A percentile compares a stretch with the other conserved stretches of the same genome.
These are phyloP conservation scores for Mayetiola destructor DNA, from an alignment of 2,888 invertebrate genomes.

Conservation along the genomic window DNA sequence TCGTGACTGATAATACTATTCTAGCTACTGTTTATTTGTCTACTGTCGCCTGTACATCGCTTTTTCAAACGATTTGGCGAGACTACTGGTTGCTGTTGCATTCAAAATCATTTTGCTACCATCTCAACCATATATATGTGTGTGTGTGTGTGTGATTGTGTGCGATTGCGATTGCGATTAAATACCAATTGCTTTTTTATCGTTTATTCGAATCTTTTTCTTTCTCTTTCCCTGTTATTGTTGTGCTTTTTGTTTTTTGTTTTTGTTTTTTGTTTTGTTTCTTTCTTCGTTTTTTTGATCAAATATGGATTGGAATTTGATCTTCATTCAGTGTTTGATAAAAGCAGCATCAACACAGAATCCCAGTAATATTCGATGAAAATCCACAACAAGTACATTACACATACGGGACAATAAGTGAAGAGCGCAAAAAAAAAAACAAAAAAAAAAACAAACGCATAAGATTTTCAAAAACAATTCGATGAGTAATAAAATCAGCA, in stretches of 20 bases:
- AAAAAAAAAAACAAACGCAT: background rate
- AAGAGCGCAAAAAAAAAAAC: background rate
- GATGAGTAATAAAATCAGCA: too few species aligned
- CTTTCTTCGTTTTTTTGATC: background rate
- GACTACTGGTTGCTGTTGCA: background rate
- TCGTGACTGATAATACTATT: constrained; percentile 6
- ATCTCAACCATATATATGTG: too few species aligned
- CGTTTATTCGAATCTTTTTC: too few species aligned
- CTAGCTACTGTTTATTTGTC: constrained; percentile 9
- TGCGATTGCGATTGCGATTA: background rate
- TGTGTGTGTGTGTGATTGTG: background rate
- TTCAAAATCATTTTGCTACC: too few species aligned
- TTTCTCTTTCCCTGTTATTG: too few species aligned
- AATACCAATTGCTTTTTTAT: constrained; percentile 6
- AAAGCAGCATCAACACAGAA: too few species aligned
- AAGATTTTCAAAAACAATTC: background rate
- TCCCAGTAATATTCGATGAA: too few species aligned
- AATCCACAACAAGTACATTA: background rate
- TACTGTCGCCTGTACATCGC: constrained; percentile 5
- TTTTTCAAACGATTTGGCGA: too few species aligned
- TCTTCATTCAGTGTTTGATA: constrained; percentile 2
- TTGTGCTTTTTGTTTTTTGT: too few species aligned
- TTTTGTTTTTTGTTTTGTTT: too few species aligned
- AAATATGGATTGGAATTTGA: constrained; percentile 12
- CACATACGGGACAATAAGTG: background rate